These are phyloP conservation scores for Melanostigma gelatinosum DNA, from an alignment of 2,113 vertebrate genomes.

Conservation along the genomic window DNA sequence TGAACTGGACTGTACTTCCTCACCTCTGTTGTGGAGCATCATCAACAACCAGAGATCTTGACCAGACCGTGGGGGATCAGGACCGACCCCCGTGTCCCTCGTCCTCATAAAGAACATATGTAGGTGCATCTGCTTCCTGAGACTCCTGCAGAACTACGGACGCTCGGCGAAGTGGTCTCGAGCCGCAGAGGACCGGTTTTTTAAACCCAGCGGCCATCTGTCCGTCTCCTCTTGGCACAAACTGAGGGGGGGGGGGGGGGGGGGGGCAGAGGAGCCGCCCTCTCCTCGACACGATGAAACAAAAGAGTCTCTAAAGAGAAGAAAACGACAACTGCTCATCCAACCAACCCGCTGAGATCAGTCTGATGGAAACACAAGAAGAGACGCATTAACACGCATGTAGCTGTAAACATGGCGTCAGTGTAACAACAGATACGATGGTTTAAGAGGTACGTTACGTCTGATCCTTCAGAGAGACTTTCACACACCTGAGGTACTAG, in stretches of 20 bases:
- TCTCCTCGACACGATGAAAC: slow-evolving; percentile 50
- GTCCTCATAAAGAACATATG: slow-evolving; percentile 80
- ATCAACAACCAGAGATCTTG: background rate
- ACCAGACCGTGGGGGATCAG: slow-evolving; percentile 9
- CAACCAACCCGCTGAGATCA: slow-evolving; percentile 58
- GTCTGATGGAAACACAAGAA: background rate
- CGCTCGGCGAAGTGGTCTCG: slow-evolving; percentile 52
- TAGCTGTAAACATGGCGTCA: too few species aligned
- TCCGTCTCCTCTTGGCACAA: slow-evolving; percentile 75
- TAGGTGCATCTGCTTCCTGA: slow-evolving; percentile 78
- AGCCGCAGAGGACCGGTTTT: slow-evolving; percentile 68
- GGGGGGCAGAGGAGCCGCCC: slow-evolving; percentile 45
- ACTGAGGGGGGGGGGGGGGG: background rate
- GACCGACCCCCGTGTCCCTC: slow-evolving; percentile 1
- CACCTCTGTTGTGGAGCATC: slow-evolving; percentile 10
- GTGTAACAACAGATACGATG: too few species aligned
- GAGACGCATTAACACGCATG: too few species aligned
- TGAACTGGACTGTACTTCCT: background rate
- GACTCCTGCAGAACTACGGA: slow-evolving; percentile 65
- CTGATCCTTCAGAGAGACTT: too few species aligned
- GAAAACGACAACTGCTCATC: slow-evolving; percentile 59
- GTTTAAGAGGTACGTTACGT: too few species aligned
- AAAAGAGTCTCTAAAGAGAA: slow-evolving; percentile 72
- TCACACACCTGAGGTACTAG: too few species aligned
- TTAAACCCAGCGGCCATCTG: slow-evolving; percentile 81